Percentiles rank a stretch among this genome's conserved stretches.
Evolutionary conservation across 2,888 invertebrate genomes (phyloP).

Genomic region (Trachelus stipa): DNA sequence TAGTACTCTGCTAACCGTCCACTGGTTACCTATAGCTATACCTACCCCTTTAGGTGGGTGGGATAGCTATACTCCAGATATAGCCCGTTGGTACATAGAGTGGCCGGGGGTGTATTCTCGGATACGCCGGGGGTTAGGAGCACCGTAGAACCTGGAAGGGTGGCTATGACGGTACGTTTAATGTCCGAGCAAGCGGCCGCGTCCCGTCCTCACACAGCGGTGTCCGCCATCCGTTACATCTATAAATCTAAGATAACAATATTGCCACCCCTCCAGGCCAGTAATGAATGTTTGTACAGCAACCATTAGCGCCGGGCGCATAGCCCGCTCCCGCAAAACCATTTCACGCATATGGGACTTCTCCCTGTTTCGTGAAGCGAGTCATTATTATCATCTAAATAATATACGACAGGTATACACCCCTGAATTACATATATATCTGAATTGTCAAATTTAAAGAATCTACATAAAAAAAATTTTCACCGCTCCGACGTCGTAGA

Average conservation of each 20-base stretch:
- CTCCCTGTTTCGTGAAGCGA: slow-evolving; percentile 11
- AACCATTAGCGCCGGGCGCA: slow-evolving; percentile 58
- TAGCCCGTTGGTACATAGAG: too few relatives aligned
- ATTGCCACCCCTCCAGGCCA: slow-evolving; percentile 57
- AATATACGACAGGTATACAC: slow-evolving; percentile 24
- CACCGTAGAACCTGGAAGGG: slow-evolving; percentile 18
- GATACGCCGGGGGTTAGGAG: slow-evolving; percentile 1
- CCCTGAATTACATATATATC: too few relatives aligned
- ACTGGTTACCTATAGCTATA: too few relatives aligned
- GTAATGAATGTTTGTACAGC: slow-evolving; percentile 65
- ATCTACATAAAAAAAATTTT: too few relatives aligned
- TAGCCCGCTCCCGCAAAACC: slow-evolving; percentile 46
- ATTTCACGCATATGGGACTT: slow-evolving; percentile 60
- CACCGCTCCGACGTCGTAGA: too few relatives aligned
- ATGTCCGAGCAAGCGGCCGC: slow-evolving; percentile 50
- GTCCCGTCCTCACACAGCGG: slow-evolving; percentile 47
- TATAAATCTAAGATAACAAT: slow-evolving; percentile 66
- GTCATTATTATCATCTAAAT: slow-evolving; percentile 27
- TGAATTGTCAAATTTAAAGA: too few relatives aligned
- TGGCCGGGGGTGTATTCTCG: slow-evolving; percentile 1
- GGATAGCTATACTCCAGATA: too few relatives aligned
- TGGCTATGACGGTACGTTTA: slow-evolving; percentile 51
- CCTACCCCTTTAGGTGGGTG: too few relatives aligned
- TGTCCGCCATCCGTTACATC: slow-evolving; percentile 65
- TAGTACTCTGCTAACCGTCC: too few relatives aligned